Conservation (phyloP, 2,888 invertebrate species). For the Callosobruchus maculatus region DNA sequence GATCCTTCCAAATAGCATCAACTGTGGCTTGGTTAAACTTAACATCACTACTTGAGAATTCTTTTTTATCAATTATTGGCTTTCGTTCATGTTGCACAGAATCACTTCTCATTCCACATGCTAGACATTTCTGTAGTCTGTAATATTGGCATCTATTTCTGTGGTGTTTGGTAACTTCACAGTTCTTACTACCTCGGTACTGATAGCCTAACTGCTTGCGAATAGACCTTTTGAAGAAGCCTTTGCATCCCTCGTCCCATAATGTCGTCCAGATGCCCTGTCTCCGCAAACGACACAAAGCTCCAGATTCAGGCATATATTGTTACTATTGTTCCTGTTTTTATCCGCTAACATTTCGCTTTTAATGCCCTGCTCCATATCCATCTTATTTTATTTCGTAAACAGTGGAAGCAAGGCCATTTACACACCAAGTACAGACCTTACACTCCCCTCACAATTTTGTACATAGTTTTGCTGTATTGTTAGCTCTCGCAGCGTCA, state of each 20-base stretch:
- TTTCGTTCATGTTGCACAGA: constrained; percentile 97
- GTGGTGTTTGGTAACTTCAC: constrained; percentile 98
- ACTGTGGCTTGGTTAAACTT: constrained; percentile 37
- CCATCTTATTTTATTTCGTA: constrained; percentile 18
- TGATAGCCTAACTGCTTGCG: constrained; percentile 96
- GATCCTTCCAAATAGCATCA: constrained; percentile 47
- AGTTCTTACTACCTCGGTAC: constrained; percentile 92
- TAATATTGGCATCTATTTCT: constrained; percentile 98
- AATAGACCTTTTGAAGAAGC: constrained; percentile 96
- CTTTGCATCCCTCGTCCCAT: constrained; percentile 97
- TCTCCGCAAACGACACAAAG: constrained; percentile 95
- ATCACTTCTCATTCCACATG: constrained; percentile 98
- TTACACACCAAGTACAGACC: not conserved
- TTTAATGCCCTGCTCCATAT: constrained; percentile 44
- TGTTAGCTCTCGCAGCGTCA: not conserved
- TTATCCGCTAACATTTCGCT: constrained; percentile 44
- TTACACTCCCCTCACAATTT: not conserved
- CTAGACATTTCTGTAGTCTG: constrained; percentile 93
- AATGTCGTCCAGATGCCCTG: constrained; percentile 91
- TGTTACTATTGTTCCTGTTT: constrained; percentile 41
- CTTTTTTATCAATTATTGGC: constrained; percentile 69
- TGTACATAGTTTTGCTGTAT: not conserved
- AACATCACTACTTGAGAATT: constrained; percentile 37
- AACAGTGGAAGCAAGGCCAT: not conserved
- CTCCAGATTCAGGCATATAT: constrained; percentile 67